Percentiles rank a stretch among this genome's conserved stretches.
Conservation (phyloP, 2,113 vertebrate species). For the Campylomormyrus numenius region DNA sequence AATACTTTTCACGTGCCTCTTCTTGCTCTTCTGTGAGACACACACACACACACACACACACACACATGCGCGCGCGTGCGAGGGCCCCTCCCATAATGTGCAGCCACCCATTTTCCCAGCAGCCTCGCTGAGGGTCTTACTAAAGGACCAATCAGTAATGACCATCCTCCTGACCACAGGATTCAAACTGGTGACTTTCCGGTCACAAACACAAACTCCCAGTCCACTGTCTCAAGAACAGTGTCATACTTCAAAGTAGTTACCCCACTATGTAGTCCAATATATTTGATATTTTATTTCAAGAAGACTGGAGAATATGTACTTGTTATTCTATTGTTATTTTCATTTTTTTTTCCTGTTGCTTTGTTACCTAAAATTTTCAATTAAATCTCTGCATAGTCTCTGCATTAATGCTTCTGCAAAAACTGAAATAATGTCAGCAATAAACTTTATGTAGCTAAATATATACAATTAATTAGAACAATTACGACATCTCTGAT, state of each 20-base stretch:
- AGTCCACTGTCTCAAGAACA: neutral
- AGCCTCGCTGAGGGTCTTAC: neutral
- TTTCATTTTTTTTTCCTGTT: neutral
- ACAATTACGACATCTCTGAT: neutral
- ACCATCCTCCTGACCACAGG: neutral
- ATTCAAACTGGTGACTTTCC: neutral
- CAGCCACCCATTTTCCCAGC: neutral
- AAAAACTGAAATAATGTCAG: neutral
- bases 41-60: neutral
- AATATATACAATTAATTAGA: neutral
- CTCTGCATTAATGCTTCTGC: neutral
- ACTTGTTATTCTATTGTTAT: neutral
- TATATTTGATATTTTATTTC: neutral
- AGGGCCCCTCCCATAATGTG: neutral
- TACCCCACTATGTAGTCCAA: neutral
- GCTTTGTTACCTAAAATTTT: neutral
- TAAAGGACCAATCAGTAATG: neutral
- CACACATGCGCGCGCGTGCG: neutral
- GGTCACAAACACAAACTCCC: neutral
- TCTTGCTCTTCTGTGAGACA: neutral
- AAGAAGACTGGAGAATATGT: neutral
- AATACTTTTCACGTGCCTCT: neutral
- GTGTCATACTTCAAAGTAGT: neutral
- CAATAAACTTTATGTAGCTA: neutral
- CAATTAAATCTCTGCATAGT: neutral